Conservation (phyloP, 2,888 invertebrate species). For the Tryphoninae sp. region DNA sequence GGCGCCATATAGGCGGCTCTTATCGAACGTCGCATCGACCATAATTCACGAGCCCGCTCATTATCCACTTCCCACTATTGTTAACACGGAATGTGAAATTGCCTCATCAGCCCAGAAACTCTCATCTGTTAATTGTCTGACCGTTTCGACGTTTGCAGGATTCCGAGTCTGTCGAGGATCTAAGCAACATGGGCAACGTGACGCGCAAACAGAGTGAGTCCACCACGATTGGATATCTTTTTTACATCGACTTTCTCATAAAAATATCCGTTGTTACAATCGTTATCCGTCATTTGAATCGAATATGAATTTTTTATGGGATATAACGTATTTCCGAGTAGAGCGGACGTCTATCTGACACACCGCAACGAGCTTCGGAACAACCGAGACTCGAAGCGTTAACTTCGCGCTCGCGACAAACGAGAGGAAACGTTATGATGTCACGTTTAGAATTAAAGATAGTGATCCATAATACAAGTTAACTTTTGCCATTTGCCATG, state of each 20-base stretch:
- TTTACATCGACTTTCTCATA: slow-evolving; percentile 19
- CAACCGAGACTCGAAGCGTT: slow-evolving; percentile 34
- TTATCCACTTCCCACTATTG: slow-evolving; percentile 67
- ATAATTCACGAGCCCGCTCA: slow-evolving; percentile 51
- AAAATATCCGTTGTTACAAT: slow-evolving; percentile 3
- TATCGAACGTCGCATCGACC: slow-evolving; percentile 54
- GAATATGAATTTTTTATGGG: neutral
- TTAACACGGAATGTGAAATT: slow-evolving; percentile 63
- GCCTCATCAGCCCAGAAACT: slow-evolving; percentile 65
- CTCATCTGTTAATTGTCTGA: slow-evolving; percentile 59
- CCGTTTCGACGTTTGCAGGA: slow-evolving; percentile 77
- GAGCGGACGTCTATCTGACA: slow-evolving; percentile 45
- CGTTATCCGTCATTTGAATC: neutral
- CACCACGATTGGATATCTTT: slow-evolving; percentile 19
- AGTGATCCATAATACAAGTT: slow-evolving; percentile 63
- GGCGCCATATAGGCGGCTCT: slow-evolving; percentile 39
- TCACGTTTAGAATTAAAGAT: slow-evolving; percentile 65
- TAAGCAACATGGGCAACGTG: slow-evolving; percentile 77
- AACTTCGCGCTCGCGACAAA: slow-evolving; percentile 31
- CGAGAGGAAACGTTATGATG: slow-evolving; percentile 62
- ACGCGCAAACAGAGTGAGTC: slow-evolving; percentile 77
- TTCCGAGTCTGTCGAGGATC: slow-evolving; percentile 82
- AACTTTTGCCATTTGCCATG: slow-evolving; percentile 57
- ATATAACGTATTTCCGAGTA: slow-evolving; percentile 8
- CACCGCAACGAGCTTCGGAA: slow-evolving; percentile 30